These are phyloP conservation scores for Lophius piscatorius DNA, from an alignment of 2,113 vertebrate genomes.

Conservation along the genomic window DNA sequence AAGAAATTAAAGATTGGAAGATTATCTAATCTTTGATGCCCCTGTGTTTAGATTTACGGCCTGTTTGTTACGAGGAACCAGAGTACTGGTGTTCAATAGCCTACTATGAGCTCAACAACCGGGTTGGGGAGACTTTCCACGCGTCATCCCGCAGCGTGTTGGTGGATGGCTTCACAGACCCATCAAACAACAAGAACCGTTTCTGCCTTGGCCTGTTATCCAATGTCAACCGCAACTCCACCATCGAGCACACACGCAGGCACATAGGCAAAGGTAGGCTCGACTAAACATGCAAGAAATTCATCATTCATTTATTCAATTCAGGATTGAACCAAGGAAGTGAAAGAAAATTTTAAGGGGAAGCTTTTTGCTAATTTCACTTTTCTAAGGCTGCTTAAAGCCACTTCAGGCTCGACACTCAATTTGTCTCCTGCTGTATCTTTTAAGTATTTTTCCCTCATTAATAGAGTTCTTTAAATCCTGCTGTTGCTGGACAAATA, in stretches of 20 bases:
- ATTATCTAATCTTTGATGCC: neutral
- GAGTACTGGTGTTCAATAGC: constrained; percentile 98
- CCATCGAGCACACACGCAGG: constrained; percentile 95
- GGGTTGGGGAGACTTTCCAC: constrained; percentile 96
- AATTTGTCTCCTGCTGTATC: too few species aligned
- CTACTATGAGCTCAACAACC: constrained; percentile 97
- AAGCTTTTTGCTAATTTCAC: neutral
- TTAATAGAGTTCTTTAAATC: too few species aligned
- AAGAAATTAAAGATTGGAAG: neutral
- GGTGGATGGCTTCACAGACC: constrained; percentile 97
- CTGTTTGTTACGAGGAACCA: constrained; percentile 96
- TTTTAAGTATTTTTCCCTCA: too few species aligned
- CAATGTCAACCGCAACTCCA: constrained; percentile 98
- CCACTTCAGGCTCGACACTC: too few species aligned
- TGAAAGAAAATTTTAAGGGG: neutral
- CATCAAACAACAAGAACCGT: constrained; percentile 95
- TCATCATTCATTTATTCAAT: too few species aligned
- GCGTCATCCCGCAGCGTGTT: constrained; percentile 92
- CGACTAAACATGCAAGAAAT: neutral
- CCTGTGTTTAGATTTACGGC: constrained; percentile 85
- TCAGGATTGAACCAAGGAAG: too few species aligned
- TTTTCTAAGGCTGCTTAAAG: too few species aligned
- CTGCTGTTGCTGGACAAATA: constrained; percentile 33
- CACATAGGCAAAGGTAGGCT: constrained; percentile 96
- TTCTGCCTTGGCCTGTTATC: constrained; percentile 97